These are phyloP conservation scores for Alectura lathami DNA, from an alignment of 2,113 vertebrate genomes.

Conservation along the genomic window DNA sequence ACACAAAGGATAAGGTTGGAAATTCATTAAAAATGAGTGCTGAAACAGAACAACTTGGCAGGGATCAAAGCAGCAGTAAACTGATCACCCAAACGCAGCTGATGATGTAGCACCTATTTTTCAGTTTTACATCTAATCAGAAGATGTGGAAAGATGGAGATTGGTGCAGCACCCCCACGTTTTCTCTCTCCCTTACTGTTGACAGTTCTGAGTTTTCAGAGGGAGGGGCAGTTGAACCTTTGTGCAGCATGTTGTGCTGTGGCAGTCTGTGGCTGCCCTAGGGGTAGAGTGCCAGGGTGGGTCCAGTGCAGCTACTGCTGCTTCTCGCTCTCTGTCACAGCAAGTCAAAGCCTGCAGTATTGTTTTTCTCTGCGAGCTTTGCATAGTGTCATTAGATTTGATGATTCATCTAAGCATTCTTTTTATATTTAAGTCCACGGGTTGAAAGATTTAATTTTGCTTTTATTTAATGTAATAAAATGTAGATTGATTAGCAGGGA, in stretches of 20 bases:
- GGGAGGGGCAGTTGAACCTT: background rate
- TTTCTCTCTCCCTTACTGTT: fast-evolving
- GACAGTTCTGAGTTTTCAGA: background rate
- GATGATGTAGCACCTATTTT: background rate
- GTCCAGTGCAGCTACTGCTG: background rate
- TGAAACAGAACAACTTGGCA: background rate
- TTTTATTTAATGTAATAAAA: background rate
- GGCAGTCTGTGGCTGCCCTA: background rate
- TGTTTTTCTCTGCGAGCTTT: background rate
- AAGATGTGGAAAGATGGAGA: background rate
- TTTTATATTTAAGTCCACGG: background rate
- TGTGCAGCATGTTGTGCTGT: background rate
- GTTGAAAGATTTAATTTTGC: background rate
- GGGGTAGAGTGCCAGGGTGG: background rate
- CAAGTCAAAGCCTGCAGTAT: background rate
- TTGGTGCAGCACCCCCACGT: fast-evolving
- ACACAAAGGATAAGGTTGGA: background rate
- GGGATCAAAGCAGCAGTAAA: background rate
- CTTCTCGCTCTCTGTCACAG: background rate
- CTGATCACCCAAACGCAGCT: background rate
- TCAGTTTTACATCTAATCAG: background rate
- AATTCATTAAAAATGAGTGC: background rate
- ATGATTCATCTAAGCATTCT: background rate
- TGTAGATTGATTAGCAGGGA: background rate
- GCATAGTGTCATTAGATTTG: background rate